A percentile compares a stretch with the other conserved stretches of the same genome.
phyloP scores from a whole-genome alignment of 30 jellyfish, hydroid and myxozoan species.

The Cassiopea andromeda region DNA sequence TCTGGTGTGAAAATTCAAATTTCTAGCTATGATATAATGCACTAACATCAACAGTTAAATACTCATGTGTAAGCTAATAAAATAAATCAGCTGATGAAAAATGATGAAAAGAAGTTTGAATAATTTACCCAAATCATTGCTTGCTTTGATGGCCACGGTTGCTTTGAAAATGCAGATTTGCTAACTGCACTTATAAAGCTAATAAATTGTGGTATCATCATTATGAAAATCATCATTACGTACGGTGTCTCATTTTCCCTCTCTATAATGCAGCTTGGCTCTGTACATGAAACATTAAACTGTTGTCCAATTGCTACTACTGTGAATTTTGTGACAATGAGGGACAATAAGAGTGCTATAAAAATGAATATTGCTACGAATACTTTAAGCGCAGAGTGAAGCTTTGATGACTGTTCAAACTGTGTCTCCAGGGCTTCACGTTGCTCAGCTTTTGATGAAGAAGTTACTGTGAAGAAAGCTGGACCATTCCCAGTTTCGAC shows the following conservation, averaged over 20 bases:
- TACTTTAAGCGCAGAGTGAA: slow-evolving; percentile 49
- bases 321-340: slow-evolving; percentile 74
- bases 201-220: slow-evolving; percentile 82
- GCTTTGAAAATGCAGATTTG: slow-evolving; percentile 60
- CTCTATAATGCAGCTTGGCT: slow-evolving; percentile 1
- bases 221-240: slow-evolving; percentile 63
- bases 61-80: not conserved
- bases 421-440: slow-evolving; percentile 47
- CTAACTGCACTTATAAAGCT: slow-evolving; percentile 49
- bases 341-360: slow-evolving; percentile 21
- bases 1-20: not conserved
- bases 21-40: no score
- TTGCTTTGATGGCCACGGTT: slow-evolving; percentile 78
- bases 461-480: slow-evolving; percentile 38
- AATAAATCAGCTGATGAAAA: not conserved
- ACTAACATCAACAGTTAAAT: not conserved
- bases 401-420: slow-evolving; percentile 39
- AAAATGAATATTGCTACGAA: slow-evolving; percentile 55
- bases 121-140: slow-evolving; percentile 62
- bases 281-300: slow-evolving; percentile 3
- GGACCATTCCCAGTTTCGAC: not conserved
- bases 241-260: slow-evolving; percentile 43
- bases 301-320: slow-evolving; percentile 68
- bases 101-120: not conserved
- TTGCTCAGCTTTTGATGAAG: slow-evolving; percentile 53